phyloP scores from a whole-genome alignment of 1,140 invertebrate species.

The Acromyrmex charruanus region DNA sequence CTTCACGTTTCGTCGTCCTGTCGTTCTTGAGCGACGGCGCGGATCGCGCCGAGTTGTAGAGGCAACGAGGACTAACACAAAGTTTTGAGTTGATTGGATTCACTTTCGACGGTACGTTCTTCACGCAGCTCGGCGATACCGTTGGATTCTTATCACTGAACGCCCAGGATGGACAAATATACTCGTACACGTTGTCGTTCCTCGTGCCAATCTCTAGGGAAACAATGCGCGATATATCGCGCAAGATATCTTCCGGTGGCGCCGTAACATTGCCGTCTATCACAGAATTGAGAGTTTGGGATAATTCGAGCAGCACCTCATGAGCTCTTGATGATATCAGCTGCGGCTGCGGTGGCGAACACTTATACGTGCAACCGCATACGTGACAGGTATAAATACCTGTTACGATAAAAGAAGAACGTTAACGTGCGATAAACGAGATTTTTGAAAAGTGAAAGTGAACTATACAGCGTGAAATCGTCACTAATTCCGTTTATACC shows the following conservation, averaged over 20 bases:
- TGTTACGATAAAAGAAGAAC: conserved; percentile 19
- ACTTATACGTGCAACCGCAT: conserved; percentile 68
- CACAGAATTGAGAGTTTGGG: conserved; percentile 84
- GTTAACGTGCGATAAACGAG: neutral
- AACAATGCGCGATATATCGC: conserved; percentile 84
- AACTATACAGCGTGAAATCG: neutral
- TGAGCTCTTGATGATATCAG: conserved; percentile 65
- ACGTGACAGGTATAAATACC: conserved; percentile 71
- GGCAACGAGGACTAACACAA: conserved; percentile 70
- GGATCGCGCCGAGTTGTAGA: conserved; percentile 64
- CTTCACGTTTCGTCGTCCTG: neutral
- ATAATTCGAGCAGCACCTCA: conserved; percentile 84
- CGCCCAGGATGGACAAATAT: conserved; percentile 77
- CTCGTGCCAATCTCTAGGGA: conserved; percentile 78
- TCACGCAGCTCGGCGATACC: conserved; percentile 3
- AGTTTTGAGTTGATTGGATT: conserved; percentile 79
- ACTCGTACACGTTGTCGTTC: conserved; percentile 82
- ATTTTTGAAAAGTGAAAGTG: neutral
- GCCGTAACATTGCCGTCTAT: conserved; percentile 82
- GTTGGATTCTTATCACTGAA: conserved; percentile 31
- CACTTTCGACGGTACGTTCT: conserved; percentile 51
- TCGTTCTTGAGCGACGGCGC: conserved; percentile 1
- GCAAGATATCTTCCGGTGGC: conserved; percentile 84
- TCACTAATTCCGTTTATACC: conserved; percentile 16
- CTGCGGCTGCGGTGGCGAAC: conserved; percentile 53